Evolutionary conservation across 92 coral and sea anemone species (phyloP).

Genomic region (Palythoa caribaeorum): DNA sequence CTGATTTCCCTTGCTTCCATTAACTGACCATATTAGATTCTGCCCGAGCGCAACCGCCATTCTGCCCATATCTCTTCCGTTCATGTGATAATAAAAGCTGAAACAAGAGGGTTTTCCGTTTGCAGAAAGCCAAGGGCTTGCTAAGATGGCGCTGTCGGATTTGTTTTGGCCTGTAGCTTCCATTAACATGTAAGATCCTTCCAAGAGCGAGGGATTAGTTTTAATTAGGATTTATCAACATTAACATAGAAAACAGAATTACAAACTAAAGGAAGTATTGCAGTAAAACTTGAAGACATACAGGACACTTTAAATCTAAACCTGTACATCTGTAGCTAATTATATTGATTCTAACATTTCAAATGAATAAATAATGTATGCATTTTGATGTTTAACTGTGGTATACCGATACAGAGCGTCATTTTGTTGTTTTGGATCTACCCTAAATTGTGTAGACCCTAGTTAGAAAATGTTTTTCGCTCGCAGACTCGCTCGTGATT

Average conservation of each 20-base stretch:
- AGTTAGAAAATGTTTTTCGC: no score
- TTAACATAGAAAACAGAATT: background rate
- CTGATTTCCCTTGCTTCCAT: slow-evolving; percentile 1
- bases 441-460: no score
- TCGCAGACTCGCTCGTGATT: background rate
- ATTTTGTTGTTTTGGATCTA: no score
- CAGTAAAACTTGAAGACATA: no score
- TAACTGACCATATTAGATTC: background rate
- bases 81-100: slow-evolving; percentile 41
- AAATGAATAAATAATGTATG: no score
- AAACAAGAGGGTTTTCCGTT: slow-evolving; percentile 26
- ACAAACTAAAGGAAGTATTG: no score
- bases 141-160: slow-evolving; percentile 24
- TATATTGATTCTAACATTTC: no score
- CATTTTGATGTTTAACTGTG: no score
- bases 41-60: slow-evolving; percentile 7
- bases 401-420: no score
- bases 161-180: slow-evolving; percentile 27
- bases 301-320: no score
- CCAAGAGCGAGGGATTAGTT: background rate
- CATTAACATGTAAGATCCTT: slow-evolving; percentile 41
- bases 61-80: slow-evolving; percentile 32
- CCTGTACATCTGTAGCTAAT: no score
- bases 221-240: background rate
- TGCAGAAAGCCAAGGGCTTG: slow-evolving; percentile 3